A percentile compares a stretch with the other conserved stretches of the same genome.
Evolutionary conservation across 2,797 vertebrate genomes (phyloP).

Genomic region (Clarias platycephalus): DNA sequence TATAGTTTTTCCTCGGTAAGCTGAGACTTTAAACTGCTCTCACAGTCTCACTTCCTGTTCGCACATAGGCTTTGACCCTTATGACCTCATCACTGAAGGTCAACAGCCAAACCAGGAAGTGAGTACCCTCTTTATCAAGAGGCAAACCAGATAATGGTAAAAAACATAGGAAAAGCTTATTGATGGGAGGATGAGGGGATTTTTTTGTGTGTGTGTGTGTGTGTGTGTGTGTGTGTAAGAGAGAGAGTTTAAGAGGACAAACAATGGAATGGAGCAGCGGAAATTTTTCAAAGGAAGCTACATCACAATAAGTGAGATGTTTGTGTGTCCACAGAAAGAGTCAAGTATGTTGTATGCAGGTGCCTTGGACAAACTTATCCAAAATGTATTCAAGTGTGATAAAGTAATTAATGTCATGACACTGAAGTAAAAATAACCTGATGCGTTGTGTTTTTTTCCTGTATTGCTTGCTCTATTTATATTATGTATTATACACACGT

Average conservation of each 20-base stretch:
- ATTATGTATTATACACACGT: not conserved
- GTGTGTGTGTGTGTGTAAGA: slow-evolving; percentile 5
- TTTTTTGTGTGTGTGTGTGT: slow-evolving; percentile 9
- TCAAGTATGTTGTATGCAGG: not conserved
- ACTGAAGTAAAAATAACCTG: not conserved
- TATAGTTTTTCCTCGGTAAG: slow-evolving; percentile 14
- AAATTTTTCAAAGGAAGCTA: slow-evolving; percentile 33
- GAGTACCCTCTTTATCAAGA: slow-evolving; percentile 57
- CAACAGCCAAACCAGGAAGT: slow-evolving; percentile 60
- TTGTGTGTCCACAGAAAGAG: not conserved
- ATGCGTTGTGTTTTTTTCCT: not conserved
- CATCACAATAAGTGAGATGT: slow-evolving; percentile 35
- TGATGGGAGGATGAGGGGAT: slow-evolving; percentile 52
- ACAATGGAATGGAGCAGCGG: slow-evolving; percentile 32
- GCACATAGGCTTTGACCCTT: slow-evolving; percentile 42
- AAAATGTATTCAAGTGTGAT: slow-evolving; percentile 9
- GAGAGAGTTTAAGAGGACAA: slow-evolving; percentile 38
- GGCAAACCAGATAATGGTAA: slow-evolving; percentile 61
- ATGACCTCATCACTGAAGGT: slow-evolving; percentile 50
- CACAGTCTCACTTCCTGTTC: slow-evolving; percentile 53
- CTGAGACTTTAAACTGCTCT: slow-evolving; percentile 34
- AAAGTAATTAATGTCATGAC: slow-evolving; percentile 5
- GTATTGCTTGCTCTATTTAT: not conserved
- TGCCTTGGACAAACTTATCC: not conserved
- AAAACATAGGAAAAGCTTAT: slow-evolving; percentile 60